phyloP scores from a whole-genome alignment of 2,797 vertebrate species.

The Sciaenops ocellatus region DNA sequence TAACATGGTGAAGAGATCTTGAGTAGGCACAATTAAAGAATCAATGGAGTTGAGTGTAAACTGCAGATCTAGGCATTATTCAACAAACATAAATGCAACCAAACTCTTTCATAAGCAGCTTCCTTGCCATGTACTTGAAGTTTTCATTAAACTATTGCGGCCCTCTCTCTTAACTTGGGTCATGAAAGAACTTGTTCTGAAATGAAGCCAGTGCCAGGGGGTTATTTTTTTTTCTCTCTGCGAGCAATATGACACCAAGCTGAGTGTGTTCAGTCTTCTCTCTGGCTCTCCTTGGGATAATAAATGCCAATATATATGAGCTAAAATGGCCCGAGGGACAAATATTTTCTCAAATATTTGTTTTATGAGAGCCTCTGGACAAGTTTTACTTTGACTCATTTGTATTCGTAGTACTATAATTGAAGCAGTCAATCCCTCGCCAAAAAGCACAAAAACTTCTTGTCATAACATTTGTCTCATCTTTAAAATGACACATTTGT shows the following conservation, averaged over 20 bases:
- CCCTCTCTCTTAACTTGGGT: conserved; percentile 45
- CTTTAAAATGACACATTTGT: neutral
- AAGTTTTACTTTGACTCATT: conserved; percentile 2
- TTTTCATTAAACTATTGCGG: conserved; percentile 52
- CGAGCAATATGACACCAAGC: conserved; percentile 68
- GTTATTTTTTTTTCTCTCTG: conserved; percentile 44
- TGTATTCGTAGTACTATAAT: neutral
- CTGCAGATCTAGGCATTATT: conserved; percentile 21
- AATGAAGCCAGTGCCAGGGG: conserved; percentile 59
- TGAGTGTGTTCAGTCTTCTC: conserved; percentile 49
- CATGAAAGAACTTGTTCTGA: conserved; percentile 78
- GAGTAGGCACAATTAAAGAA: conserved; percentile 9
- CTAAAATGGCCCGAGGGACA: conserved; percentile 30
- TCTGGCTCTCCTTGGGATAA: conserved; percentile 43
- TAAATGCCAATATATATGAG: conserved; percentile 54
- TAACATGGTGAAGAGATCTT: neutral
- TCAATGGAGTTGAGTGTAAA: neutral
- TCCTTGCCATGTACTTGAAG: conserved; percentile 2
- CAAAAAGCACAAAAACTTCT: neutral
- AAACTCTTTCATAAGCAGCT: conserved; percentile 23
- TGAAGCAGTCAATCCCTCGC: neutral
- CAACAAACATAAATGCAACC: conserved; percentile 27
- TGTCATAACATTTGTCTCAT: neutral
- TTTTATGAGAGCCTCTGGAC: neutral
- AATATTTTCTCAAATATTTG: conserved; percentile 21